Percentiles rank a stretch among this genome's conserved stretches.
These are phyloP conservation scores for Eupeodes latifasciatus DNA, from an alignment of 2,888 invertebrate genomes.

Conservation along the genomic window DNA sequence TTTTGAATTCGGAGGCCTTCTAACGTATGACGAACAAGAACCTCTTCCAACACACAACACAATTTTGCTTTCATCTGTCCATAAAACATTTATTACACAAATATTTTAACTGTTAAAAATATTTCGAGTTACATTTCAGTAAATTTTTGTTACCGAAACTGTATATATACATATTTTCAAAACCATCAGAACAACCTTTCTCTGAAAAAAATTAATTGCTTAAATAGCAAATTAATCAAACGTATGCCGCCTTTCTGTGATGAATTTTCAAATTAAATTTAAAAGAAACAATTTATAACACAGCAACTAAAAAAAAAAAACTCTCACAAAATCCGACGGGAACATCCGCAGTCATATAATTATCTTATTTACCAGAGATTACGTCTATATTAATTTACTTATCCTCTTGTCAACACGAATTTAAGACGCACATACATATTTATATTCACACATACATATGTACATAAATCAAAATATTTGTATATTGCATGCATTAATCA, in stretches of 20 bases:
- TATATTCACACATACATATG: too few species aligned
- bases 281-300: conserved; percentile 10
- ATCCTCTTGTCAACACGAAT: conserved; percentile 66
- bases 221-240: conserved; percentile 50
- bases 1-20: too few species aligned
- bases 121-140: too few species aligned
- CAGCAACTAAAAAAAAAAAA: conserved; percentile 24
- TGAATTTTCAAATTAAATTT: conserved; percentile 24
- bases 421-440: neutral
- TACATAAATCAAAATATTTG: too few species aligned
- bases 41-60: too few species aligned
- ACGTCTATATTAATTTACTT: conserved; percentile 73
- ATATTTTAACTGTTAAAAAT: too few species aligned
- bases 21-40: too few species aligned
- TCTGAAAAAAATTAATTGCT: conserved; percentile 19
- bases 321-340: conserved; percentile 68
- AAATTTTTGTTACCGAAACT: too few species aligned
- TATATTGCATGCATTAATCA: too few species aligned
- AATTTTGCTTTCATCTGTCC: too few species aligned
- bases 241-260: conserved; percentile 32
- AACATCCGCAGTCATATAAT: conserved; percentile 73
- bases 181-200: neutral
- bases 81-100: too few species aligned
- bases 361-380: conserved; percentile 73
- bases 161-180: neutral